Percentiles rank a stretch among this genome's conserved stretches.
Conservation (phyloP, 64 coral and sea anemone genomes). For the Cladopsammia gracilis region DNA sequence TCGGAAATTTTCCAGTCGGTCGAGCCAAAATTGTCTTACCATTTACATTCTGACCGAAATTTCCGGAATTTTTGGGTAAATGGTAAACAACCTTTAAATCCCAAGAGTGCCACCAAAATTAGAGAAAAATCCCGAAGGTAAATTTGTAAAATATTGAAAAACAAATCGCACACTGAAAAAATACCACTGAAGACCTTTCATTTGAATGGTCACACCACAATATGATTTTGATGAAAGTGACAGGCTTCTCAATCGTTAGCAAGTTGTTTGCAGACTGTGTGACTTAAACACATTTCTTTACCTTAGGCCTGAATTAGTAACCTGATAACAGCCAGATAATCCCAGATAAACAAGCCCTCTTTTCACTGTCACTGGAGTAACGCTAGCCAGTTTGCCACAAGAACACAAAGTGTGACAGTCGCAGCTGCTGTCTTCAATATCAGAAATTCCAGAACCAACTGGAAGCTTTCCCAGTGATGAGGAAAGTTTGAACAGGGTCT, state of each 20-base stretch:
- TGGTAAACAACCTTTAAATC: no score
- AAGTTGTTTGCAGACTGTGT: background rate
- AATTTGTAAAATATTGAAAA: no score
- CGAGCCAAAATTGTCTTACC: no score
- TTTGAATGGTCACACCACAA: no score
- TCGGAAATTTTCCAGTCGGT: no score
- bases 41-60: no score
- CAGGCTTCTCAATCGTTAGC: background rate
- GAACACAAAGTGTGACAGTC: constrained; percentile 73
- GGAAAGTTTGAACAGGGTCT: constrained; percentile 84
- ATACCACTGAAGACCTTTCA: no score
- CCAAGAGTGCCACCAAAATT: no score
- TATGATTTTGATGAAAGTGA: background rate
- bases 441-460: constrained; percentile 43
- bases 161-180: no score
- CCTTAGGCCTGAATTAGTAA: constrained; percentile 93
- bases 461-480: constrained; percentile 72
- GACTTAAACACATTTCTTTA: background rate
- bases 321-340: constrained; percentile 95
- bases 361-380: background rate
- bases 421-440: constrained; percentile 78
- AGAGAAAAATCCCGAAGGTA: no score
- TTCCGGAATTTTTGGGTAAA: no score
- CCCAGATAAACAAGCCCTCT: constrained; percentile 82
- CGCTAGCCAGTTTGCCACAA: constrained; percentile 1